These are phyloP conservation scores for Metridium senile DNA, from an alignment of 92 coral and sea anemone genomes.

Conservation along the genomic window DNA sequence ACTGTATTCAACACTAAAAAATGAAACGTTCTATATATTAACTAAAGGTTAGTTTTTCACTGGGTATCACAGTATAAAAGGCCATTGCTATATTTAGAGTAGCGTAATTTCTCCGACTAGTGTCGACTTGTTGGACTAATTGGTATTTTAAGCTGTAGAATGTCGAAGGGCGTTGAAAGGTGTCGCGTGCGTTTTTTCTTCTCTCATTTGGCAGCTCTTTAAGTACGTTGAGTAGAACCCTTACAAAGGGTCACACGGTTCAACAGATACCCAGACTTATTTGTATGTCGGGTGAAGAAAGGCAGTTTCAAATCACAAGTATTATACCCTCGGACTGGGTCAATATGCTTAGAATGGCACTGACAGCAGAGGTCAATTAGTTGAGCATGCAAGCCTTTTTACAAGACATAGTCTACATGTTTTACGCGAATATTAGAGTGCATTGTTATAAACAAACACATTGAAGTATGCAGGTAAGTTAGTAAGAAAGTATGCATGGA, in stretches of 20 bases:
- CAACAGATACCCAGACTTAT: slow-evolving; percentile 4
- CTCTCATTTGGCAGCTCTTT: slow-evolving; percentile 32
- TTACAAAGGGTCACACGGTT: slow-evolving; percentile 26
- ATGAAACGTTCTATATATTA: no score
- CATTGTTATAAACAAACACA: no score
- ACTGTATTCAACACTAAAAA: no score
- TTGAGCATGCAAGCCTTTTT: slow-evolving; percentile 9
- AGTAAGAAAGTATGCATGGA: no score
- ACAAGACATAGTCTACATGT: background rate
- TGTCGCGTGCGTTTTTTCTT: slow-evolving; percentile 27
- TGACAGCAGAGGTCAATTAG: slow-evolving; percentile 6
- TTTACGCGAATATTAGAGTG: no score
- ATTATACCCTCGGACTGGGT: slow-evolving; percentile 29
- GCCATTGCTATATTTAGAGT: no score
- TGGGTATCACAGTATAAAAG: no score
- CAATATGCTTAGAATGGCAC: slow-evolving; percentile 26
- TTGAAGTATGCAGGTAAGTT: no score
- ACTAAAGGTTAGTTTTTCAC: no score
- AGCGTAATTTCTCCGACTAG: no score
- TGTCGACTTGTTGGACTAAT: no score
- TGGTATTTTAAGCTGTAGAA: slow-evolving; percentile 16
- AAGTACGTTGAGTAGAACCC: slow-evolving; percentile 30
- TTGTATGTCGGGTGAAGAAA: slow-evolving; percentile 23
- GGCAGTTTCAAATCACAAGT: slow-evolving; percentile 26
- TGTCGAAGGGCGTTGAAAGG: slow-evolving; percentile 17